These are phyloP conservation scores for Telmatochromis brachygnathus DNA, from an alignment of 2,113 vertebrate species.

Conservation along the genomic window DNA sequence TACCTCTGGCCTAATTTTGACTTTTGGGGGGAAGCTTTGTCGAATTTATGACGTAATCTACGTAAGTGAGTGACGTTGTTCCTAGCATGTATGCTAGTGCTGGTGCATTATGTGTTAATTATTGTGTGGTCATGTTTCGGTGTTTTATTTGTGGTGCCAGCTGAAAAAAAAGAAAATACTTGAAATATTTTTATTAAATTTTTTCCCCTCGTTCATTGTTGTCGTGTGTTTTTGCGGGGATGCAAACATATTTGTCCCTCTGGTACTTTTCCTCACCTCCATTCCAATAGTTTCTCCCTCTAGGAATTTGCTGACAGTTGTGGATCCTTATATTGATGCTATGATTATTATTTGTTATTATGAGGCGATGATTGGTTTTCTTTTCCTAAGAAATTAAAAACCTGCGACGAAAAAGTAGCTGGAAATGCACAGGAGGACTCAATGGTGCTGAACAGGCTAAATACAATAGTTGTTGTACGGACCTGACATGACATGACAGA, in stretches of 20 bases:
- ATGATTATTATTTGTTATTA: background rate
- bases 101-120: background rate
- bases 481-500: background rate
- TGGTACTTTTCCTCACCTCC: background rate
- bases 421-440: background rate
- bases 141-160: background rate
- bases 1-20: background rate
- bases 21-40: background rate
- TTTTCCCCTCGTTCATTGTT: background rate
- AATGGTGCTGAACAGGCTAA: background rate
- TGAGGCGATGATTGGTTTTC: background rate
- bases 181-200: accelerated
- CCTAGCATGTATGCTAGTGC: background rate
- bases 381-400: background rate
- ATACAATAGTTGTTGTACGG: background rate
- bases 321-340: background rate
- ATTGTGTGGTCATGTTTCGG: background rate
- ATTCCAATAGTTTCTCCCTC: background rate
- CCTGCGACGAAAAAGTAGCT: accelerated
- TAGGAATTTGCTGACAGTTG: background rate
- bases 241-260: background rate
- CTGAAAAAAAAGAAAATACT: background rate
- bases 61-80: background rate
- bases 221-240: background rate
- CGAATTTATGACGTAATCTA: background rate